Base-by-base conservation (phyloP, 2,797 vertebrate genomes). In the Cynodonichthys magdalenae region DNA sequence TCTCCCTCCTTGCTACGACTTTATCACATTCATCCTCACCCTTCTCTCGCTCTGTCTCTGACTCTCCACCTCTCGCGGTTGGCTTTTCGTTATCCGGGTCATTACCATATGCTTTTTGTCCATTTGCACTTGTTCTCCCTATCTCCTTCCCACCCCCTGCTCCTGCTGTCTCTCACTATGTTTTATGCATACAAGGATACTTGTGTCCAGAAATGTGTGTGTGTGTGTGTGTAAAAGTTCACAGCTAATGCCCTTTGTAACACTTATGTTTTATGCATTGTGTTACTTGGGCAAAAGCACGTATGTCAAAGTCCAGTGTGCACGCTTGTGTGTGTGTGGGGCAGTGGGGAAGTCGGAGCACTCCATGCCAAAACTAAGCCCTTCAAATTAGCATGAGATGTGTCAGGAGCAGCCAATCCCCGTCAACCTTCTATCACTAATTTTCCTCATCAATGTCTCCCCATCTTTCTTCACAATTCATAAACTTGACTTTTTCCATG, bases 41-140 rank as follows among this genome's bases (percentile, higher is more conserved):
- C 69, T 56, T 66, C 69, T 62, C 70, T 58, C 64, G 9, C 53
- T 54, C 58, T 59, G 49, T 53, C 59, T 53, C 55, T 69, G 53
- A 76, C 74, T 80, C 73, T 65, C 66, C 54, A 67, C 66, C 81
- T 69, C 75, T 80, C 1, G 18, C 62, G 59, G 74, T 64, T 46
- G 62, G 61, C 77, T 79, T 88, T 48, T 80, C 70, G 76, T 89
- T 88, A 85, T 82, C 75, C 71, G 66, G 86, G 78, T 87, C 89
- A 90, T 90, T 90, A 90, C 80, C 88, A 87, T 87, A 84, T 53
- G 53, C 69, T 85, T 90, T 87, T 79, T 84, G 77, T 88, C 87
- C 80, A 12, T 79, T 80, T 66, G 47, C 64, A 75, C 84, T 88
- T 87, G 87, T 88, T 86, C 85, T 83, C 71, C 69, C 66, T 71